phyloP scores from a whole-genome alignment of 2,113 vertebrate species.

The Takifugu flavidus region DNA sequence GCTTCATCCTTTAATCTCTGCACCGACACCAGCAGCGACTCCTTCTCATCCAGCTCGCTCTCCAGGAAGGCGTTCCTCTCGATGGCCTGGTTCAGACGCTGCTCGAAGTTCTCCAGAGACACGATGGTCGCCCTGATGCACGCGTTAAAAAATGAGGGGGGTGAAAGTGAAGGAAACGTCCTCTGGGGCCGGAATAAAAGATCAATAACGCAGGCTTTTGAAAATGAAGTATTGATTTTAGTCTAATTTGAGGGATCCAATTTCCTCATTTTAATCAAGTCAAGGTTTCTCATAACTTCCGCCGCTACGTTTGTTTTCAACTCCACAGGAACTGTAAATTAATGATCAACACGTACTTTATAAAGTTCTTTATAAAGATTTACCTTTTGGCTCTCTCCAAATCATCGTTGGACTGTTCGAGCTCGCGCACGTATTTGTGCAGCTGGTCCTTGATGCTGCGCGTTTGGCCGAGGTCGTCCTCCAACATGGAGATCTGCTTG shows the following conservation, averaged over 20 bases:
- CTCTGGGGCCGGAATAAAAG: background rate
- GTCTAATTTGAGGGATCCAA: background rate
- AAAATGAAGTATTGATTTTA: constrained; percentile 10
- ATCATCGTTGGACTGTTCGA: constrained; percentile 98
- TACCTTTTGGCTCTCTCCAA: constrained; percentile 94
- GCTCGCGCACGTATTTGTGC: constrained; percentile 93
- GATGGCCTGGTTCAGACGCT: constrained; percentile 96
- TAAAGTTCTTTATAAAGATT: background rate
- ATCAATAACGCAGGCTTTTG: no score
- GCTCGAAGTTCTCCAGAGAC: constrained; percentile 97
- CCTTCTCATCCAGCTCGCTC: constrained; percentile 97
- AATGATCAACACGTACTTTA: no score
- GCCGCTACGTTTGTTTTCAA: no score
- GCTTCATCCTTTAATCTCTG: constrained; percentile 98
- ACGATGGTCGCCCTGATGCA: constrained; percentile 88
- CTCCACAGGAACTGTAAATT: no score
- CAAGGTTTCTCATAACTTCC: no score
- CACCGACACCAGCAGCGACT: constrained; percentile 91
- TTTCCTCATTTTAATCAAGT: background rate
- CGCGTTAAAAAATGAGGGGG: background rate
- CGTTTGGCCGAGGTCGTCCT: constrained; percentile 93
- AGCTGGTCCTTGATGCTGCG: constrained; percentile 94
- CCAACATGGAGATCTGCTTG: constrained; percentile 92
- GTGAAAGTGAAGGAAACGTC: constrained; percentile 35
- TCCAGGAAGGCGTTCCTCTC: constrained; percentile 98